Evolutionary conservation across 1,140 invertebrate genomes (phyloP), one percentile per base, ranked within the genome.

Genomic region (Bathynomus jamesi): DNA sequence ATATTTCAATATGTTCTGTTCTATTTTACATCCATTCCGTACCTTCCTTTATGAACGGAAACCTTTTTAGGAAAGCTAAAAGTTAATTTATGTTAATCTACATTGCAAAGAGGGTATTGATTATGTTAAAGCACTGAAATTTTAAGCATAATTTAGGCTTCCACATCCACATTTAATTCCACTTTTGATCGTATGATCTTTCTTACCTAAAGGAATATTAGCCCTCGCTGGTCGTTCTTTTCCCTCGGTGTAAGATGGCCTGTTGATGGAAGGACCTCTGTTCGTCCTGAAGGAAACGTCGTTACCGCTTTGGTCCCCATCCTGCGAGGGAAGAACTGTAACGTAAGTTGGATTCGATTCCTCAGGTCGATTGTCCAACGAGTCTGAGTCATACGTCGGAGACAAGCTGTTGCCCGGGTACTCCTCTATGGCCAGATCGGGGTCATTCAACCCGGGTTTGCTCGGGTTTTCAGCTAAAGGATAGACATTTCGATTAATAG

Each of bases 181-280:
- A n/a, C n/a, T n/a, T n/a, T n/a, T n/a, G n/a, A n/a, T n/a, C n/a
- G n/a, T n/a, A n/a, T n/a, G n/a, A n/a, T n/a, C n/a, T n/a, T n/a
- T n/a, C n/a, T 53, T 21, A 53, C 40, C 40, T 53, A 53, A 17
- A 53, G 40, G 40, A 53, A 53, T 53, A 62, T 78, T 28, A 62
- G 30, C 28, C 64, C n/a, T 66, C 65, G 65, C 8, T 10, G 17
- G 28, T 28, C 46, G 30, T n/a, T 46, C 82, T 93, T 93, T 3
- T 93, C 83, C 78, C 89, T 88, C 0, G 90, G 89, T 29, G 89
- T 90, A 31, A 70, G 88, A 85, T 0, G 40, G 40, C 11, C 21
- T 53, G 21, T 53, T 21, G 40, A 53, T 53, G 13, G 40, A 53
- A 17, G 40, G 40, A 17, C 40, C 5, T 53, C 40, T 53, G 40